Evolutionary conservation across 2,797 vertebrate genomes (phyloP), one percentile per base, ranked within the genome.

Genomic region (Cossypha polioptera): DNA sequence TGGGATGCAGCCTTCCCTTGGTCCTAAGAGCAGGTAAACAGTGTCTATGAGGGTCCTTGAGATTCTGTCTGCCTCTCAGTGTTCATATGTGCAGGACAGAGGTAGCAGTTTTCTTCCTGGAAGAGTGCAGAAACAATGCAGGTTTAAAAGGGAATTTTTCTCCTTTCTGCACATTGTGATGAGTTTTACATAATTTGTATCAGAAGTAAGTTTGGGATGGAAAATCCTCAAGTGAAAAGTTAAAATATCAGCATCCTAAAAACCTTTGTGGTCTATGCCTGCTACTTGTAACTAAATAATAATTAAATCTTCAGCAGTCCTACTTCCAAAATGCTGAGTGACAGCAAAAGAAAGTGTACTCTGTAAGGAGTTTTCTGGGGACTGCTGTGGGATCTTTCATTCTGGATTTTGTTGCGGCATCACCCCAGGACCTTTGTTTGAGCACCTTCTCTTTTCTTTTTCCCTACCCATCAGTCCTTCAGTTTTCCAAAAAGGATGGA

Each of bases 61-160:
- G 1, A 18, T 51, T 73, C 31, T 76, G 9, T 45, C 48, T 62
- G n/a, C n/a, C 22, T 85, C 67, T 68, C 16, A 11, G 14, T 24
- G 4, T 6, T 35, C 0, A 0, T 21, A 4, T 36, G 2, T 35
- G 4, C 1, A 8, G 18, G 29, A 31, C 20, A 65, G 17, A 87
- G 53, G 15, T 5, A 10, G 10, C 1, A 11, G 3, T 61, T 67
- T 63, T 69, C 29, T 18, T 69, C 8, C n/a, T 59, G 28, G 13
- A 33, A 66, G 8, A 48, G 24, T 31, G 29, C 0, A 5, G n/a
- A 68, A 42, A 9, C 24, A n/a, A 3, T 22, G 16, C 7, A 47
- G 11, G 7, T 7, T 71, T 18, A 19, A 73, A 92, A 38, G 36
- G 66, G 12, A 33, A 3, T 58, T 58, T 38, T 88, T 29, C 24